Evolutionary conservation across 1,140 invertebrate genomes (phyloP).

Genomic region (Zaprionus inermis): DNA sequence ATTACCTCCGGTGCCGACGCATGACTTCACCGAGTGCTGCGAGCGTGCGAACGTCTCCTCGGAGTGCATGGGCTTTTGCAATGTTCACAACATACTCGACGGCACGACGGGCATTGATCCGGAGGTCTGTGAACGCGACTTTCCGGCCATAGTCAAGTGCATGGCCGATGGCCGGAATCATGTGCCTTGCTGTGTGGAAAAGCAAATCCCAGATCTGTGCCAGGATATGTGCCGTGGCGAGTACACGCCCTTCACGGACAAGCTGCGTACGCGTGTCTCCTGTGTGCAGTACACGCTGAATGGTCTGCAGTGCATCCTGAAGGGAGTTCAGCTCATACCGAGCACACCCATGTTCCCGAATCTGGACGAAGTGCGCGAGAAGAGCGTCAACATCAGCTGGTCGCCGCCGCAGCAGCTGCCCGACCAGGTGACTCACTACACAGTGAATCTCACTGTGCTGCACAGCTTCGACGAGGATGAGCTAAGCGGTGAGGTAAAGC

Average conservation of each 20-base stretch:
- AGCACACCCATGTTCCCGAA: constrained; percentile 89
- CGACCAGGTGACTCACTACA: constrained; percentile 88
- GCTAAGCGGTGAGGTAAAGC: constrained; percentile 58
- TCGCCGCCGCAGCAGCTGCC: constrained; percentile 86
- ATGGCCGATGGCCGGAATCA: constrained; percentile 92
- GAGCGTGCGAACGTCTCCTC: constrained; percentile 87
- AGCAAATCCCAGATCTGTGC: constrained; percentile 92
- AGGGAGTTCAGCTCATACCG: constrained; percentile 91
- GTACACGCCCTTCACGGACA: constrained; percentile 92
- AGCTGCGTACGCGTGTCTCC: constrained; percentile 92
- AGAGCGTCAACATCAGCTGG: constrained; percentile 89
- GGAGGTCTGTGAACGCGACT: constrained; percentile 90
- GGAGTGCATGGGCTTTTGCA: constrained; percentile 91
- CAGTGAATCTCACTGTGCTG: constrained; percentile 89
- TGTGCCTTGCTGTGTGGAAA: constrained; percentile 92
- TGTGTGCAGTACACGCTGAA: constrained; percentile 92
- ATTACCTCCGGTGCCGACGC: constrained; percentile 83
- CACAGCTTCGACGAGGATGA: constrained; percentile 87
- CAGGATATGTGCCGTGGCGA: constrained; percentile 93
- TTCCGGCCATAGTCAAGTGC: constrained; percentile 90
- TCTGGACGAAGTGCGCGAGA: constrained; percentile 89
- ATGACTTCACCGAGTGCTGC: constrained; percentile 92
- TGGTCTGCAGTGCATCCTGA: constrained; percentile 91
- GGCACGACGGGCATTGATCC: constrained; percentile 91
- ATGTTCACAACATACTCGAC: constrained; percentile 92